Evolutionary conservation across 2,797 vertebrate genomes (phyloP).

Genomic region (Coreius guichenoti): DNA sequence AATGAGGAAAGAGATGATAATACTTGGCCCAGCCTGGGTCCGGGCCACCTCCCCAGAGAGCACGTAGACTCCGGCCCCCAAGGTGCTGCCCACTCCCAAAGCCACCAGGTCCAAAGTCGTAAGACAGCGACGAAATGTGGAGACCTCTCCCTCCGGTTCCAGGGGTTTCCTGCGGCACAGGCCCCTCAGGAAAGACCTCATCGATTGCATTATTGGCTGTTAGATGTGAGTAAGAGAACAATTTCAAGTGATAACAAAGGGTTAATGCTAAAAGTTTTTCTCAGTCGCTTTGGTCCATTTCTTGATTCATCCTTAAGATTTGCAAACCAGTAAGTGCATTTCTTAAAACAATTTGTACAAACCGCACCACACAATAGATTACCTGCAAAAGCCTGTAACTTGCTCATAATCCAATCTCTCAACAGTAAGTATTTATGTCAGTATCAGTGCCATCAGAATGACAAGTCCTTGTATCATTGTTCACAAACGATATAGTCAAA

Average conservation of each 20-base stretch:
- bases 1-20: slow-evolving; percentile 87
- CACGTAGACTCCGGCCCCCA: slow-evolving; percentile 84
- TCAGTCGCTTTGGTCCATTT: not conserved
- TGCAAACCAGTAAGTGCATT: too few species aligned
- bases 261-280: not conserved
- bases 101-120: slow-evolving; percentile 83
- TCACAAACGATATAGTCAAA: too few species aligned
- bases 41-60: slow-evolving; percentile 89
- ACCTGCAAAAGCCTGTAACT: too few species aligned
- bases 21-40: slow-evolving; percentile 82
- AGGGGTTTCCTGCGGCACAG: slow-evolving; percentile 81
- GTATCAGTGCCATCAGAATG: too few species aligned
- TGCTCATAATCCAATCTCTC: too few species aligned
- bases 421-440: too few species aligned
- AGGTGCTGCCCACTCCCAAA: slow-evolving; percentile 83
- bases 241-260: not conserved
- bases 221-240: slow-evolving; percentile 22
- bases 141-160: slow-evolving; percentile 73
- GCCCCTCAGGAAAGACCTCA: slow-evolving; percentile 68
- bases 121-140: slow-evolving; percentile 82
- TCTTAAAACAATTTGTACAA: too few species aligned
- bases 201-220: slow-evolving; percentile 59
- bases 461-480: too few species aligned
- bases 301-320: too few species aligned
- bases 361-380: too few species aligned